These are phyloP conservation scores for Babyrousa celebensis DNA, from an alignment of 2,797 vertebrate genomes.

Conservation along the genomic window DNA sequence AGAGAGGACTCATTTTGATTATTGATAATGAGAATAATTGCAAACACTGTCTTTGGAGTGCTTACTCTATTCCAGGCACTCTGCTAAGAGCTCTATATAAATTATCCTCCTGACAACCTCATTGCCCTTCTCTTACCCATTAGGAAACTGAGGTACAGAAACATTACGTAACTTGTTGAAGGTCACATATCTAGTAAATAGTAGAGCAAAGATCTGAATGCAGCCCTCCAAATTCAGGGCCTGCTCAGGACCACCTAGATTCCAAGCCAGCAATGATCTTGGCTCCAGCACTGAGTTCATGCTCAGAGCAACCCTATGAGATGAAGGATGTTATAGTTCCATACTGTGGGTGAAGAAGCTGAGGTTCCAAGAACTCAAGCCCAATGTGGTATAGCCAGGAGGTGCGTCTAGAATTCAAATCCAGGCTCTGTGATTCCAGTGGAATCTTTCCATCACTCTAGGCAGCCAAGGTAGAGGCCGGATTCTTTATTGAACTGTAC, in stretches of 20 bases:
- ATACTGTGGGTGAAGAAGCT: not conserved
- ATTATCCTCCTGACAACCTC: not conserved
- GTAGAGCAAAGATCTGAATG: not conserved
- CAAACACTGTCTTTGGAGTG: not conserved
- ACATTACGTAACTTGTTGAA: not conserved
- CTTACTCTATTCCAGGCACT: not conserved
- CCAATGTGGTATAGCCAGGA: not conserved
- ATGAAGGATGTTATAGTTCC: not conserved
- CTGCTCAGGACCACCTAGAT: not conserved
- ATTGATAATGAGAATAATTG: constrained; percentile 21
- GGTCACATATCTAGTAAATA: not conserved
- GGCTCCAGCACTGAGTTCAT: not conserved
- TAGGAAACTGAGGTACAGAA: constrained; percentile 36
- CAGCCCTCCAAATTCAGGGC: not conserved
- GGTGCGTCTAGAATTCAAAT: not conserved
- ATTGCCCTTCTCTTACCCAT: not conserved
- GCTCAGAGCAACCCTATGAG: not conserved
- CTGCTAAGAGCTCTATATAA: constrained; percentile 5
- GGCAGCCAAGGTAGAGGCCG: not conserved
- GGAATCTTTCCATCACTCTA: not conserved
- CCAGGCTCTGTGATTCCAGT: not conserved
- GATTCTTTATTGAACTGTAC: not conserved
- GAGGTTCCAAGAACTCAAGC: not conserved
- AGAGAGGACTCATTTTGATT: constrained; percentile 48
- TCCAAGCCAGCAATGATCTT: not conserved